Conservation (phyloP, 2,113 vertebrate genomes). For the Castor canadensis region DNA sequence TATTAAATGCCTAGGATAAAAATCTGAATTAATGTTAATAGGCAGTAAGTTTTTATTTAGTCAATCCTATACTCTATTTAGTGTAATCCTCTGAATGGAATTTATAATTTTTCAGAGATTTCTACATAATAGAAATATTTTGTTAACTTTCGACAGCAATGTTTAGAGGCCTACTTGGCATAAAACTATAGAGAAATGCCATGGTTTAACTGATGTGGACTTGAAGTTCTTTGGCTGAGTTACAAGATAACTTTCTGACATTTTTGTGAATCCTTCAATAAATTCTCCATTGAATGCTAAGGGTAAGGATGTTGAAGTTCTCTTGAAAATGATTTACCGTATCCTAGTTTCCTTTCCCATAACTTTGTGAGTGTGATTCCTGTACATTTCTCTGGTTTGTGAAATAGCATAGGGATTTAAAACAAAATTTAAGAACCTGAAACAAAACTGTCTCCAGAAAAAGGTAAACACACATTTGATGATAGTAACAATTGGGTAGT, state of each 20-base stretch:
- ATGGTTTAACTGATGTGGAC: background rate
- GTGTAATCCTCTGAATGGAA: background rate
- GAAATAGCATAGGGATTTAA: conserved; percentile 52
- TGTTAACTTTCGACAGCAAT: background rate
- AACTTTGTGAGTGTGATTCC: conserved; percentile 45
- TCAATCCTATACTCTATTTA: background rate
- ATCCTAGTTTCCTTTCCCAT: background rate
- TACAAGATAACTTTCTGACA: background rate
- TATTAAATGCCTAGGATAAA: background rate
- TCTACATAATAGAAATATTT: background rate
- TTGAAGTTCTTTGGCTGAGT: conserved; percentile 25
- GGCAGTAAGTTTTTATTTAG: background rate
- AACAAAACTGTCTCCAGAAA: conserved; percentile 33
- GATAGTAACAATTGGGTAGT: background rate
- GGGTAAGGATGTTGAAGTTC: background rate
- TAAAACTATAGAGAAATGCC: background rate
- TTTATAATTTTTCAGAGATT: background rate
- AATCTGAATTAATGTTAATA: background rate
- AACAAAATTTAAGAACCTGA: conserved; percentile 20
- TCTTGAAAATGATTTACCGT: conserved; percentile 50
- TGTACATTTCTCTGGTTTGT: background rate
- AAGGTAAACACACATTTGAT: background rate
- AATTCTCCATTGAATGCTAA: conserved; percentile 66
- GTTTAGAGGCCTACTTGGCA: background rate
- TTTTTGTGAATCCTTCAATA: conserved; percentile 57